A percentile compares a stretch with the other conserved stretches of the same genome.
Evolutionary conservation across 2,888 invertebrate species (phyloP).

Genomic region (Patella ulyssiponensis): DNA sequence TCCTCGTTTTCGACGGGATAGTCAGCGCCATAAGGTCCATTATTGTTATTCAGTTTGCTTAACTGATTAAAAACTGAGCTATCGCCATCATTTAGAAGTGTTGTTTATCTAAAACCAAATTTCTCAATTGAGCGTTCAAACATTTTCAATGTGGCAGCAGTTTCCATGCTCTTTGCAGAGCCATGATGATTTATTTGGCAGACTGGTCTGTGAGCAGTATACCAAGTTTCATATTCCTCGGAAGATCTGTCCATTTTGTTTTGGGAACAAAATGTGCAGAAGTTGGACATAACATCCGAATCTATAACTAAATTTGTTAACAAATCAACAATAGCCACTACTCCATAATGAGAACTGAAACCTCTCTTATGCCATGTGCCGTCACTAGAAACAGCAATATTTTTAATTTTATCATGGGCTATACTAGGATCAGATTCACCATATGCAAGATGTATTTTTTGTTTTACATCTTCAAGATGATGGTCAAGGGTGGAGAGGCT

Average conservation of each 20-base stretch:
- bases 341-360: neutral
- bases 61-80: constrained; percentile 11
- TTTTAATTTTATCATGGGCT: neutral
- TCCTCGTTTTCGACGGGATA: constrained; percentile 10
- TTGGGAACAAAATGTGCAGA: neutral
- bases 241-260: constrained; percentile 15
- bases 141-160: neutral
- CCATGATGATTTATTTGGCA: constrained; percentile 15
- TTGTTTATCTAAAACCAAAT: constrained; percentile 9
- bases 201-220: neutral
- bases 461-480: neutral
- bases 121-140: neutral
- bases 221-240: neutral
- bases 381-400: constrained; percentile 11
- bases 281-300: neutral
- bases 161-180: constrained; percentile 11
- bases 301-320: neutral
- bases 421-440: neutral
- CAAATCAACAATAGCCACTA: neutral
- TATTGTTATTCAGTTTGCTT: neutral
- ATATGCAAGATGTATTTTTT: neutral
- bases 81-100: constrained; percentile 17
- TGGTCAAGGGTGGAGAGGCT: neutral
- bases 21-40: neutral
- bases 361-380: constrained; percentile 16